Evolutionary conservation across 2,113 vertebrate species (phyloP).

Genomic region (Rhinolophus sinicus): DNA sequence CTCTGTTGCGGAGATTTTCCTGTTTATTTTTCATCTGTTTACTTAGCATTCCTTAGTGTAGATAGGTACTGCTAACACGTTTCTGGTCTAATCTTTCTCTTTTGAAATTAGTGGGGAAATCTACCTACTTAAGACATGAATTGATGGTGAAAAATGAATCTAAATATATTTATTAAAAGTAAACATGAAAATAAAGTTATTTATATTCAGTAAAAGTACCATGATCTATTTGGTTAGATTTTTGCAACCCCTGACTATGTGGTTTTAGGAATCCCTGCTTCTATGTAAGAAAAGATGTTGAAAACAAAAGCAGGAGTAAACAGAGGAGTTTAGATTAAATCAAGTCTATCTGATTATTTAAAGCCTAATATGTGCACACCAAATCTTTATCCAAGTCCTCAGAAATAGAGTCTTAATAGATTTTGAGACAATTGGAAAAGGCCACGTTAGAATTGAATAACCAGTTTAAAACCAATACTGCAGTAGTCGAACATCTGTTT

Average conservation of each 20-base stretch:
- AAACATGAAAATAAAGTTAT: background rate
- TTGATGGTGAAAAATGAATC: background rate
- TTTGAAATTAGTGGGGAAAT: background rate
- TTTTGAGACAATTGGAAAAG: background rate
- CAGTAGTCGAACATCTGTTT: background rate
- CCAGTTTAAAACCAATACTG: background rate
- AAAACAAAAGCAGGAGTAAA: background rate
- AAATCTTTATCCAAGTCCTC: background rate
- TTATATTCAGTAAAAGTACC: background rate
- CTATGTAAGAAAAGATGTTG: constrained; percentile 1
- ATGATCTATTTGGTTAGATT: background rate
- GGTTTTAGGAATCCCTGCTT: background rate
- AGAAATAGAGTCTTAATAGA: constrained; percentile 9
- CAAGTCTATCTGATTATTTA: background rate
- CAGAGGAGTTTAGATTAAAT: background rate
- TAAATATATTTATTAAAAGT: constrained; percentile 32
- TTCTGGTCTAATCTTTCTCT: background rate
- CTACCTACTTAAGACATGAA: background rate
- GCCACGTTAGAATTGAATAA: background rate
- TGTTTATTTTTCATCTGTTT: background rate
- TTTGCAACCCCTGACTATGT: background rate
- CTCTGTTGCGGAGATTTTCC: background rate
- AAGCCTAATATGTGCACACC: background rate
- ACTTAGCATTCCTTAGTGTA: background rate
- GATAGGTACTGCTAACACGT: background rate